phyloP scores from a whole-genome alignment of 2,113 vertebrate species.

The Potamarius usumacintae region DNA sequence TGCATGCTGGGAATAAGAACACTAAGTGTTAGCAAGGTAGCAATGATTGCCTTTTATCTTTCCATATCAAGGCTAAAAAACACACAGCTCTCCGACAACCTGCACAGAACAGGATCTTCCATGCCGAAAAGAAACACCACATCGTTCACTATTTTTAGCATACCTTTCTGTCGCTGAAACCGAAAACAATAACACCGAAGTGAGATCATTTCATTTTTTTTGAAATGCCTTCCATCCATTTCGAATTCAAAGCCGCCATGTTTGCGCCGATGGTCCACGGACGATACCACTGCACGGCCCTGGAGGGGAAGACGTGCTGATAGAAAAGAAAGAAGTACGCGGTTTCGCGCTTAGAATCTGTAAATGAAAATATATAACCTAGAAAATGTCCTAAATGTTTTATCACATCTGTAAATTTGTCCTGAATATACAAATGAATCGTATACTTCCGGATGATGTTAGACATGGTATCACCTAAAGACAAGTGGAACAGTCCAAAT shows the following conservation, averaged over 20 bases:
- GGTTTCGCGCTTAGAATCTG: neutral
- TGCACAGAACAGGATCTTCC: neutral
- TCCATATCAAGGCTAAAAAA: slow-evolving; percentile 68
- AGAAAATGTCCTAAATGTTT: accelerated
- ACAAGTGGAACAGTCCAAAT: slow-evolving; percentile 70
- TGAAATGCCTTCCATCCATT: slow-evolving; percentile 82
- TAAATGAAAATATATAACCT: accelerated
- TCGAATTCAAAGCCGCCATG: slow-evolving; percentile 81
- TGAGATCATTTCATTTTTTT: slow-evolving; percentile 77
- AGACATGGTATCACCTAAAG: slow-evolving; percentile 51
- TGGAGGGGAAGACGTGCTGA: slow-evolving; percentile 20
- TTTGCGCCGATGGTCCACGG: slow-evolving; percentile 79
- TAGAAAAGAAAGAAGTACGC: accelerated
- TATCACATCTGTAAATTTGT: neutral
- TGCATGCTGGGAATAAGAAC: slow-evolving; percentile 63
- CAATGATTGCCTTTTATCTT: slow-evolving; percentile 69
- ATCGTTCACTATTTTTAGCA: neutral
- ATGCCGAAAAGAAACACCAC: slow-evolving; percentile 42
- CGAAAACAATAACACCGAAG: slow-evolving; percentile 62
- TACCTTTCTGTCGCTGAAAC: slow-evolving; percentile 69
- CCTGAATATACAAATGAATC: neutral
- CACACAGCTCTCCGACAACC: neutral
- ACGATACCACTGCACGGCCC: slow-evolving; percentile 61
- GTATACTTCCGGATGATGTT: accelerated
- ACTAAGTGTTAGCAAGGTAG: slow-evolving; percentile 73